Evolutionary conservation across 2,888 invertebrate species (phyloP), one percentile per base, ranked within the genome.

Genomic region (Leucania comma): DNA sequence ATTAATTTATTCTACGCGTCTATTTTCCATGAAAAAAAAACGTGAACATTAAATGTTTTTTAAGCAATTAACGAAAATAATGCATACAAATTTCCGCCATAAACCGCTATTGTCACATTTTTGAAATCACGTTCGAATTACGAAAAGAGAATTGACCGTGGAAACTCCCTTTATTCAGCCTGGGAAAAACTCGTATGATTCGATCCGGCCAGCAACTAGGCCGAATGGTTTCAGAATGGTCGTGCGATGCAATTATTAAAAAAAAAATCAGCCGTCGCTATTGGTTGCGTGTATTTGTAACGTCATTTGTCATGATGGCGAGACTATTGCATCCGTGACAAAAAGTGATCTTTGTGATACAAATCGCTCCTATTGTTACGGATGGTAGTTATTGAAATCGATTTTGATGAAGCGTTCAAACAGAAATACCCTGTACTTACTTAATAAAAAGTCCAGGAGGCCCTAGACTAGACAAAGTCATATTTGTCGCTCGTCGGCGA

Each of bases 221-320:
- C 75, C 68, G 66, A 75, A 84, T 68, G 38, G 35, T 68, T 58
- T 51, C 66, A 72, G 46, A 63, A 68, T 48, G 50, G 60, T 73
- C 82, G 82, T 80, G 80, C 68, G 58, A 77, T 80, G 77, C 74
- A 80, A 77, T 85, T 73, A 73, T 50, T 50, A 56, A 72, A 78
- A 72, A 63, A 38, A 69, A 58, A 66, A 79, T 6, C 60, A 51
- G 24, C 29, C 38, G 58, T 62, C 68, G 70, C 72, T 75, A 65
- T 68, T 48, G 38, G 62, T 79, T 71, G 83, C 74, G 68, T 65
- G 50, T 59, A 51, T 29, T 63, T 51, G 48, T 82, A 74, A 83
- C 80, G 80, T 82, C 77, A 80, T n/a, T 20, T 46, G 57, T 56
- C 70, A 82, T 76, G 85, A 63, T 35, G 35, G 35, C 62, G 70